These are phyloP conservation scores for Cybosia mesomella DNA, from an alignment of 2,888 invertebrate genomes.

Conservation along the genomic window DNA sequence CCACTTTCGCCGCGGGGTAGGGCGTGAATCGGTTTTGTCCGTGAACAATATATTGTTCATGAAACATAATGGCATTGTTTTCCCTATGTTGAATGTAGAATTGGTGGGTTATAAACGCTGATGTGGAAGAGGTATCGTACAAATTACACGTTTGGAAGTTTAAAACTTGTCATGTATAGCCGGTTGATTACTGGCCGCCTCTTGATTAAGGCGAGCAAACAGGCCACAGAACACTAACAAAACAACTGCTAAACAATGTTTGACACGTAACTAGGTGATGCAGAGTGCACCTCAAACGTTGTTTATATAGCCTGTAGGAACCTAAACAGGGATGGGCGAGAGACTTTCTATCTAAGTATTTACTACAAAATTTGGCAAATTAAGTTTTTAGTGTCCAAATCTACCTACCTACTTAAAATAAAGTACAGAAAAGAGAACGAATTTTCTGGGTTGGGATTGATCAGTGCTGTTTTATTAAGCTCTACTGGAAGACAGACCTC, in stretches of 20 bases:
- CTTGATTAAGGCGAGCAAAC: conserved; percentile 65
- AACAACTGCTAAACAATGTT: conserved; percentile 78
- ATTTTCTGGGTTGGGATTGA: conserved; percentile 40
- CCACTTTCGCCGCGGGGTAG: conserved; percentile 49
- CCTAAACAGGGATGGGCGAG: conserved; percentile 68
- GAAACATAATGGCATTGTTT: conserved; percentile 74
- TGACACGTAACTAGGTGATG: conserved; percentile 78
- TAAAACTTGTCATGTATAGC: conserved; percentile 41
- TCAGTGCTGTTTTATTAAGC: conserved; percentile 44
- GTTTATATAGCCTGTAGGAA: conserved; percentile 71
- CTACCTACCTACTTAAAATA: conserved; percentile 35
- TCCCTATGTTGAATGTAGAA: conserved; percentile 59
- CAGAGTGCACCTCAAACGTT: conserved; percentile 70
- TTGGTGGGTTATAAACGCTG: conserved; percentile 43
- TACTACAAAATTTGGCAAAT: conserved; percentile 32
- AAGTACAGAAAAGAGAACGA: conserved; percentile 26
- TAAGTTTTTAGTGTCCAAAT: conserved; percentile 35
- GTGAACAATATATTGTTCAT: conserved; percentile 70
- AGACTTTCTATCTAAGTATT: conserved; percentile 16
- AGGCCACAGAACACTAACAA: conserved; percentile 67
- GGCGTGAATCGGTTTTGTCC: conserved; percentile 61
- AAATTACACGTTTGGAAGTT: conserved; percentile 46
- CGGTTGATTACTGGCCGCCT: conserved; percentile 48
- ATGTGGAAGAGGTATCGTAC: conserved; percentile 36
- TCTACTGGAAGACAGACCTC: conserved; percentile 31